phyloP scores from a whole-genome alignment of 1,140 invertebrate genomes.

The Melanaphis sacchari region DNA sequence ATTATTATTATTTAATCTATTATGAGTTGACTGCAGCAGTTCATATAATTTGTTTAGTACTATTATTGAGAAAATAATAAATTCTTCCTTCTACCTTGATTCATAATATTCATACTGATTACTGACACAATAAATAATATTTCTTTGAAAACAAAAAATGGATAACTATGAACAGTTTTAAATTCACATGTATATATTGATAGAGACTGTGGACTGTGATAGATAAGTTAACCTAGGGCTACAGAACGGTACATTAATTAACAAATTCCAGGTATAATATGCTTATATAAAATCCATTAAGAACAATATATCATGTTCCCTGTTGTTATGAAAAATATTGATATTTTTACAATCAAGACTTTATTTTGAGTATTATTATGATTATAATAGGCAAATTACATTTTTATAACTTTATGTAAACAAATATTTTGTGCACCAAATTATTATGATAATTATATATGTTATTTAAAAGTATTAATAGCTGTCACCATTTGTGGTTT shows the following conservation, averaged over 20 bases:
- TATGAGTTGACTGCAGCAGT: background rate
- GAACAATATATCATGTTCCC: background rate
- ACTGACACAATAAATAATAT: background rate
- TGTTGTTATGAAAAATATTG: background rate
- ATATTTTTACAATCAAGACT: background rate
- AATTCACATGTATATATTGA: background rate
- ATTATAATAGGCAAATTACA: background rate
- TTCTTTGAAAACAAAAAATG: background rate
- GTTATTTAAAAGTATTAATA: background rate
- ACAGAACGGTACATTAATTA: conserved; percentile 37
- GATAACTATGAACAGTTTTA: background rate
- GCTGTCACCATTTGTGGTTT: background rate
- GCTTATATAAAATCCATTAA: background rate
- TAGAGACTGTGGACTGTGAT: background rate
- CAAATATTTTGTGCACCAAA: background rate
- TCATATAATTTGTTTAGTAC: background rate
- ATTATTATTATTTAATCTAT: background rate
- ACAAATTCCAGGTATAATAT: conserved; percentile 16
- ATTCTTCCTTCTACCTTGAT: background rate
- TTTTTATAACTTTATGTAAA: background rate
- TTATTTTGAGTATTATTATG: background rate
- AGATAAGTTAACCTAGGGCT: background rate
- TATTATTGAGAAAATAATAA: background rate
- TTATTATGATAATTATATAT: background rate
- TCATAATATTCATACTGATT: background rate